Evolutionary conservation across 2,888 invertebrate genomes (phyloP), one percentile per base, ranked within the genome.

Genomic region (Dorcus hopei): DNA sequence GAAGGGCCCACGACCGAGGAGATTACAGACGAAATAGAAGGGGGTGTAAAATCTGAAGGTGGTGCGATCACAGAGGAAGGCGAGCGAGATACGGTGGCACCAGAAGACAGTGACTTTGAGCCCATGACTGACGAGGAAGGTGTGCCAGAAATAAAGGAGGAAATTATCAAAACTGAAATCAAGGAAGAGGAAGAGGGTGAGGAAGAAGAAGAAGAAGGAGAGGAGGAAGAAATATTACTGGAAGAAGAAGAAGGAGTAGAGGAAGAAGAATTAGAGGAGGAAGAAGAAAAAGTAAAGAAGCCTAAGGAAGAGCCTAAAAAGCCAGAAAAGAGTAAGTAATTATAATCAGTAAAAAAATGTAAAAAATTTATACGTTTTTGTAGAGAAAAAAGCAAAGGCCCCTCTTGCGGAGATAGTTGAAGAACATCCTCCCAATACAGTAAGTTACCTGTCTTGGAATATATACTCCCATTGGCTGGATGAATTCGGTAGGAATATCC

Each of bases 391-490:
- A 49, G 56, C 33, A 9, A 40, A 49, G 11, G 16, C 48, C 6
- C 58, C 49, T n/a, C 33, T 9, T 4, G 47, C 14, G 9, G 54
- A 53, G 14, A 40, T 40, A 16, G 26, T 48, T 8, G 14, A 41
- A 14, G 45, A 3, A 4, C 67, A 67, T 63, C 61, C 65, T 5
- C 57, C 53, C 3, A 61, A 63, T 8, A 63, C 65, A 1, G 58
- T 63, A 9, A 62, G 63, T 43, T 65, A 61, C 23, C 54, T 67
- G n/a, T 59, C 64, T 3, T 67, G 65, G 63, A 57, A 64, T 26
- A 48, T 67, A 38, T 67, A 67, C 41, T 45, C 48, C 3, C 62
- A 63, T 6, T 67, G 67, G 67, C 39, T 67, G 41, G 61, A 61
- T 6, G 65, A 65, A 42, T 65, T 67, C 39, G 59, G 56, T 14